Base-by-base conservation (phyloP, 1,140 invertebrate species). In the Drosophila quadrilineata region DNA sequence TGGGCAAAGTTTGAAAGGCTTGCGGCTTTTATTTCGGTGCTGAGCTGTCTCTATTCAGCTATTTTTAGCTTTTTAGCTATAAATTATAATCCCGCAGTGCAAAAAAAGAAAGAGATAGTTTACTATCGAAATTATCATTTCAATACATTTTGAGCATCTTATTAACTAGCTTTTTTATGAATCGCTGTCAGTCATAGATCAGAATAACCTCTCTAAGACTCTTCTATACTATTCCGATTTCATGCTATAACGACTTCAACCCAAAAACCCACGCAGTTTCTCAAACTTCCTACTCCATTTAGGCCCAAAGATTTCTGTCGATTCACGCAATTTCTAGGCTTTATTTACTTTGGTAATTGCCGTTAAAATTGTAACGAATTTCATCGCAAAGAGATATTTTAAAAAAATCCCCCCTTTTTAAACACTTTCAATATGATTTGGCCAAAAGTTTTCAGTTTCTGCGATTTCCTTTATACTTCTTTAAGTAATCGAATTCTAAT, bases 261-360 rank as follows among this genome's bases (percentile, higher is more conserved):
- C 45, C 24, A 31, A 48, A 48, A 31, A 48, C 45, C 28, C 10
- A 45, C 28, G 21, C 19, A 48, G 2, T n/a, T 0, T 33, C 33
- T 17, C 1, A 28, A 16, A 21, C 12, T 26, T 45, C 3, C 8
- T 12, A 5, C 6, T 9, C 22, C 12, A 21, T 33, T 56, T 46
- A 22, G 31, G 49, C 29, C 24, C 22, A 53, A 9, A 3, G 19
- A 29, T 38, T 57, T 68, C 33, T 82, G 75, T 19, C 50, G 57
- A 82, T 38, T 80, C 76, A 82, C 8, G 1, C 26, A 22, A 46
- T 43, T 56, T 12, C 58, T 16, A 33, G 26, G 36, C 54, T 29
- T 69, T 69, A 69, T 65, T 76, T 69, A 65, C 56, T 65, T 75
- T 50, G 22, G 54, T 72, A 82, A 82, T 84, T 84, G 76, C 72